Base-by-base conservation (phyloP, 2,113 vertebrate genomes). In the Coreoperca whiteheadi region DNA sequence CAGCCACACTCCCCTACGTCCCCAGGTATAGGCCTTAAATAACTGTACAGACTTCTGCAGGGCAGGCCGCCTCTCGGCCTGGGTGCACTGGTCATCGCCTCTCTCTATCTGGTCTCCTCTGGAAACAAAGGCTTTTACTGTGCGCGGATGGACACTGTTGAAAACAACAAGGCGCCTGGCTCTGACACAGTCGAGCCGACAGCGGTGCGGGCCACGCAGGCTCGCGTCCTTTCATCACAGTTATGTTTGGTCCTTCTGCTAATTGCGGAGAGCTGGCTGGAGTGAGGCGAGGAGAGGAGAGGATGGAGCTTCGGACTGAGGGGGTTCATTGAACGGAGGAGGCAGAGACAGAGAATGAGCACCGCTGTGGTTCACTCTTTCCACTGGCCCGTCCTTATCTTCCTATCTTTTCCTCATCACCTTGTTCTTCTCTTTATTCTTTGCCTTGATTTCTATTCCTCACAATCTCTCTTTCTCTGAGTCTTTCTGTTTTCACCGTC, bases 231-330 rank as follows among this genome's bases (percentile, higher is more conserved):
- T 89, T 92, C 88, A 89, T 80, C 16, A 39, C 86, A 85, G 85
- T 82, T 84, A 82, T 60, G 63, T 68, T 67, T 51, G 64, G 69
- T 25, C 71, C 56, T 64, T 78, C 68, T 79, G 15, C 79, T 93
- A 91, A 92, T 92, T 90, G 86, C 32, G 6, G 81, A 74, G 46
- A 82, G 88, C 86, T 81, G 79, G 79, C 75, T 70, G 72, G 83
- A 88, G 66, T 61, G 83, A 84, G 81, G 81, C 34, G 25, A 56
- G 69, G 41, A 54, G 25, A 56, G 69, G 41, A 54, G 65, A 64
- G 76, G 68, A 72, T 37, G 84, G 53, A 65, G 67, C 78, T 79
- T 71, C 0, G 30, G 81, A 78, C 74, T 61, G 81, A 88, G 67
- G 69, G 75, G 81, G 37, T 87, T 87, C 78, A 92, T 83, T 91